Evolutionary conservation across 2,797 vertebrate species (phyloP).

Genomic region (Selene dorsalis): DNA sequence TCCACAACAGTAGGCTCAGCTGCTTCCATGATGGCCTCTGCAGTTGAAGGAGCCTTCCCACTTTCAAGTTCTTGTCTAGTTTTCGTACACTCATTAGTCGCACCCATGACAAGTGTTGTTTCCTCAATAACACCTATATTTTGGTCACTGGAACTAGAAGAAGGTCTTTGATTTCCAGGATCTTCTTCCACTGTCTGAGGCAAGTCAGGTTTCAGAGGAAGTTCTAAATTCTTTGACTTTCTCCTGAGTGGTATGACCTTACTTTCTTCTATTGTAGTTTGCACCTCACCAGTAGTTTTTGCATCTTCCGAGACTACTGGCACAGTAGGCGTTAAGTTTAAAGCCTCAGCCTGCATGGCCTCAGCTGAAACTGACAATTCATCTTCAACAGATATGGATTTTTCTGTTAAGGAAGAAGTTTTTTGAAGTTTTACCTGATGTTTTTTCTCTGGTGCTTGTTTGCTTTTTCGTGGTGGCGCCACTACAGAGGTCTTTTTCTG

Average conservation of each 20-base stretch:
- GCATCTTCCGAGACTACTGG: constrained; percentile 5
- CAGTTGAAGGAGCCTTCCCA: neutral
- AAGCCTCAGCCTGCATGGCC: constrained; percentile 13
- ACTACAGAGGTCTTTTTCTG: constrained; percentile 48
- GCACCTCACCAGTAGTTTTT: neutral
- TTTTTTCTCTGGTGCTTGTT: constrained; percentile 54
- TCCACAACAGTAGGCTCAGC: neutral
- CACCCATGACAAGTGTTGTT: neutral
- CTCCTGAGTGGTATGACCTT: constrained; percentile 47
- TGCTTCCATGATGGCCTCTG: neutral
- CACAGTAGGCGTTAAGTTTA: neutral
- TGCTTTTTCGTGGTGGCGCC: constrained; percentile 66
- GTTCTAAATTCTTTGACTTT: constrained; percentile 51
- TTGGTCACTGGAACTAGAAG: neutral
- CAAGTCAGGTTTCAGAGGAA: neutral
- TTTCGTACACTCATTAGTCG: neutral
- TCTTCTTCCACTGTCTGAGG: neutral
- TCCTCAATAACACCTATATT: constrained; percentile 11
- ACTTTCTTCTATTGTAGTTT: constrained; percentile 24
- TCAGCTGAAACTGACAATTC: constrained; percentile 14
- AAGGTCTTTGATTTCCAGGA: neutral
- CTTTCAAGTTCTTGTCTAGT: neutral
- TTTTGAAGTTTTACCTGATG: constrained; percentile 4
- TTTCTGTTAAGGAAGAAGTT: constrained; percentile 21
- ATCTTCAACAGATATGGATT: constrained; percentile 9